Percentiles rank a stretch among this genome's conserved stretches.
These are phyloP conservation scores for Sesamia nonagrioides DNA, from an alignment of 1,140 invertebrate genomes.

Conservation along the genomic window DNA sequence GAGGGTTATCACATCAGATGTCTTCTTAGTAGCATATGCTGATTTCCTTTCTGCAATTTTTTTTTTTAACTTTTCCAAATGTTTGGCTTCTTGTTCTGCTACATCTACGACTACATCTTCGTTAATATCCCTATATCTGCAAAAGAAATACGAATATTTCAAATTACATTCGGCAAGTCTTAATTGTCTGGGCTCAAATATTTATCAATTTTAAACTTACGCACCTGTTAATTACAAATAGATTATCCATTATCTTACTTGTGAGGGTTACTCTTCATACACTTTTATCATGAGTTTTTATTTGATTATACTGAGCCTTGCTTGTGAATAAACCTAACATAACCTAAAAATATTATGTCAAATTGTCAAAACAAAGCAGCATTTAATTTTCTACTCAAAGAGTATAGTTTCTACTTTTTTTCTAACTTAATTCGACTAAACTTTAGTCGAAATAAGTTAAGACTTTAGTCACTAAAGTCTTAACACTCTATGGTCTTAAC, in stretches of 20 bases:
- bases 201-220: neutral
- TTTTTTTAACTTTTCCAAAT: constrained; percentile 88
- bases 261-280: neutral
- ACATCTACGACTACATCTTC: constrained; percentile 73
- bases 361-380: too few relatives aligned
- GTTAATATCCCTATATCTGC: constrained; percentile 82
- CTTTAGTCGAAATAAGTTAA: too few relatives aligned
- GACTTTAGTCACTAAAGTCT: too few relatives aligned
- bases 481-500: too few relatives aligned
- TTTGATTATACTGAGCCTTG: too few relatives aligned
- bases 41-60: constrained; percentile 88
- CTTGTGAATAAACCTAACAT: neutral
- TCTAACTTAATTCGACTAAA: too few relatives aligned
- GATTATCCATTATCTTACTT: constrained; percentile 75
- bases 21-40: constrained; percentile 62
- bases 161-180: neutral
- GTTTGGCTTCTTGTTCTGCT: constrained; percentile 84
- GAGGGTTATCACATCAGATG: constrained; percentile 61
- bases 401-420: too few relatives aligned
- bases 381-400: too few relatives aligned
- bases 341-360: neutral
- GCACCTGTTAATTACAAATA: constrained; percentile 88
- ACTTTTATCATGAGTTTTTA: neutral
- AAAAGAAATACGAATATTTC: neutral
- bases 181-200: neutral